Conservation (phyloP, 2,888 invertebrate species). For the Cylloceria caligata region DNA sequence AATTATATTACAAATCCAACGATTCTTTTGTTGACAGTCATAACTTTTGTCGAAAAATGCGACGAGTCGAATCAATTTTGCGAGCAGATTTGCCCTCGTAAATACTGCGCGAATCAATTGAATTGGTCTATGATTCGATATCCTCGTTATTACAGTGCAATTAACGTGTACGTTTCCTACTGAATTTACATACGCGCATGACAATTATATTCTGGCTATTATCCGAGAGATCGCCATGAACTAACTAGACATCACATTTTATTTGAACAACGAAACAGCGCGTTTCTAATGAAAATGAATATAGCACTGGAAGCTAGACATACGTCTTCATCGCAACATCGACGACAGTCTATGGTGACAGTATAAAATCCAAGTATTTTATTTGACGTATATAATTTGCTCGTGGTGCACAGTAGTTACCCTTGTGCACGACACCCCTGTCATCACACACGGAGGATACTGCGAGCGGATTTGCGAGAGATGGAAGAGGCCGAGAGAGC, state of each 20-base stretch:
- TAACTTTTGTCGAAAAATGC: too few species aligned
- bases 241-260: not conserved
- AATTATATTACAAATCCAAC: too few species aligned
- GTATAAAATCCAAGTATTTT: not conserved
- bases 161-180: too few species aligned
- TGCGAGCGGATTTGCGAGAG: slow-evolving; percentile 43
- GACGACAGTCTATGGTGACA: not conserved
- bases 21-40: too few species aligned
- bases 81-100: too few species aligned
- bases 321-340: not conserved
- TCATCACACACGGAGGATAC: slow-evolving; percentile 42
- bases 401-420: slow-evolving; percentile 21
- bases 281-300: not conserved
- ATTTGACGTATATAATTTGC: not conserved
- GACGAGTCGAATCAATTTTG: too few species aligned
- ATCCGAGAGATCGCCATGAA: too few species aligned
- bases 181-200: too few species aligned
- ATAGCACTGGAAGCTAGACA: not conserved
- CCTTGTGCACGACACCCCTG: slow-evolving; percentile 6
- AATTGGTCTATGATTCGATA: too few species aligned
- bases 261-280: not conserved
- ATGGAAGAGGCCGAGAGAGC: slow-evolving; percentile 13
- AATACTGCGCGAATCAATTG: too few species aligned
- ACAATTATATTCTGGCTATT: too few species aligned
- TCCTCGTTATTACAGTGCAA: too few species aligned